Percentiles rank a stretch among this genome's conserved stretches.
Evolutionary conservation across 2,797 vertebrate genomes (phyloP).

Genomic region (Odontamblyopus rebecca): DNA sequence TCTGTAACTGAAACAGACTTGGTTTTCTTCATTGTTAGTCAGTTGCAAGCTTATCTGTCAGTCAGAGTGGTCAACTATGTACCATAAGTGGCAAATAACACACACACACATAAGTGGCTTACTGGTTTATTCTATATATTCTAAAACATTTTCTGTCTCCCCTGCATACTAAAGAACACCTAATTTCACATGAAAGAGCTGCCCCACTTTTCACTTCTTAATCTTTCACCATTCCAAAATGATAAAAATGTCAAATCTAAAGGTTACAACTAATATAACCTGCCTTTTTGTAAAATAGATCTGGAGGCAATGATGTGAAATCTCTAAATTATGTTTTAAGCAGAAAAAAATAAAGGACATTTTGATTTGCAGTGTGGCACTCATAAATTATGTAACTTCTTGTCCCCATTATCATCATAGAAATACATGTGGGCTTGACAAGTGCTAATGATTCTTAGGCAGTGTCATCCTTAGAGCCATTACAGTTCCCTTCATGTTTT

Average conservation of each 20-base stretch:
- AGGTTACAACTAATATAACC: slow-evolving; percentile 44
- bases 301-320: not conserved
- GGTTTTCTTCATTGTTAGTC: not conserved
- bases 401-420: slow-evolving; percentile 37
- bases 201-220: slow-evolving; percentile 53
- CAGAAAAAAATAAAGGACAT: slow-evolving; percentile 23
- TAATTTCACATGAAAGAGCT: slow-evolving; percentile 63
- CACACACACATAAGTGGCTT: not conserved
- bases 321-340: slow-evolving; percentile 1
- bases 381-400: slow-evolving; percentile 46
- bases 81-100: not conserved
- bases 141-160: slow-evolving; percentile 32
- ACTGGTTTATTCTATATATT: slow-evolving; percentile 34
- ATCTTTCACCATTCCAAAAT: slow-evolving; percentile 31
- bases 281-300: not conserved
- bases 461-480: slow-evolving; percentile 21
- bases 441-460: slow-evolving; percentile 18
- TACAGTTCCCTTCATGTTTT: slow-evolving; percentile 19
- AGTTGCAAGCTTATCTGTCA: not conserved
- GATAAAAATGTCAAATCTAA: slow-evolving; percentile 31
- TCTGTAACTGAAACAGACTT: not conserved
- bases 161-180: slow-evolving; percentile 33
- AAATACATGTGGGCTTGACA: slow-evolving; percentile 10
- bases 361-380: slow-evolving; percentile 11
- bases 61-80: not conserved